A percentile compares a stretch with the other conserved stretches of the same genome.
These are phyloP conservation scores for Ceyx melanurus DNA, from an alignment of 2,113 vertebrate genomes.

Conservation along the genomic window DNA sequence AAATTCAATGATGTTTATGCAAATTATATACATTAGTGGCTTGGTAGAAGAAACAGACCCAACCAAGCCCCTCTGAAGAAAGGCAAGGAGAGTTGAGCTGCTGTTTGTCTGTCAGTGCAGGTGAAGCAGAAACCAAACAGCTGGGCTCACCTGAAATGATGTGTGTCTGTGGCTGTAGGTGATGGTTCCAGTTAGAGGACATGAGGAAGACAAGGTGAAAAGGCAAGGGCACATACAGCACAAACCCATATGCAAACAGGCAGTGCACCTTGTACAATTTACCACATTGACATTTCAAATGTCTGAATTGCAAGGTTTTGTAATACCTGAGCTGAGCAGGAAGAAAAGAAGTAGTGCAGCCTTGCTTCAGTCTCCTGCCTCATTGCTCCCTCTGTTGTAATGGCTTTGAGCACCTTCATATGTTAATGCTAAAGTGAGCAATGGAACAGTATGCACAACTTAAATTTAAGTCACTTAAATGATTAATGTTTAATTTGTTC, in stretches of 20 bases:
- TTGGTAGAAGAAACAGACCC: background rate
- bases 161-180: rapidly evolving
- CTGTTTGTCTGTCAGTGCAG: rapidly evolving
- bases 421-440: constrained; percentile 6
- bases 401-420: background rate
- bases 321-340: background rate
- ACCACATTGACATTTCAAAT: background rate
- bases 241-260: background rate
- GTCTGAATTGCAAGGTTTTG: background rate
- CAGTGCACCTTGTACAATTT: background rate
- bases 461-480: constrained; percentile 35
- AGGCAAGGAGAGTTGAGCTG: background rate
- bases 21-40: background rate
- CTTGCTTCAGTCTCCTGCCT: background rate
- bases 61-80: background rate
- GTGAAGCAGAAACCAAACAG: background rate
- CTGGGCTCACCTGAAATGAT: rapidly evolving
- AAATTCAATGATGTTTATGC: background rate
- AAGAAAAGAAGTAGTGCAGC: background rate
- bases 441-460: background rate
- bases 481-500: constrained; percentile 56
- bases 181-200: background rate
- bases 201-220: background rate
- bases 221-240: rapidly evolving
- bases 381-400: background rate